phyloP scores from a whole-genome alignment of 2,797 vertebrate genomes.

The Sebastiscus tertius region DNA sequence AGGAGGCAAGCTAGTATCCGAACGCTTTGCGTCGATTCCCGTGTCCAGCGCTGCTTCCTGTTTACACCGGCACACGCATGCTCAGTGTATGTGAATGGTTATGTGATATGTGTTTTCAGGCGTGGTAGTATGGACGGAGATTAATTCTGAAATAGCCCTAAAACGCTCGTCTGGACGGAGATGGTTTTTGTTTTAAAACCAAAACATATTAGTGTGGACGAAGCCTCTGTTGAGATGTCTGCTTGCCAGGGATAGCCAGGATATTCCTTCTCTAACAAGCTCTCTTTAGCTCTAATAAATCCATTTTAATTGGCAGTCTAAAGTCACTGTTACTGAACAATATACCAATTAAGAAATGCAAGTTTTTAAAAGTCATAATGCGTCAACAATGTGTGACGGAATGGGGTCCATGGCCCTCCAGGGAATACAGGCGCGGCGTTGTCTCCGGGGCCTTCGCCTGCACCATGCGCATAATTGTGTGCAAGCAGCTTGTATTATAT shows the following conservation, averaged over 20 bases:
- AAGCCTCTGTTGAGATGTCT: neutral
- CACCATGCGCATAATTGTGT: neutral
- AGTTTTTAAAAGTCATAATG: neutral
- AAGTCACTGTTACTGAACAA: slow-evolving; percentile 4
- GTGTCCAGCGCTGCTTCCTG: too few relatives aligned
- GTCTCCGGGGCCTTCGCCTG: slow-evolving; percentile 14
- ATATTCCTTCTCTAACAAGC: neutral
- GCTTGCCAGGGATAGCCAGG: neutral
- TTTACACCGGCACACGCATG: too few relatives aligned
- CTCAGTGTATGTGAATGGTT: too few relatives aligned
- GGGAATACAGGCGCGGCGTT: slow-evolving; percentile 10
- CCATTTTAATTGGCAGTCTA: slow-evolving; percentile 24
- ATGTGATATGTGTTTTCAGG: too few relatives aligned
- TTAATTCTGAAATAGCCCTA: too few relatives aligned
- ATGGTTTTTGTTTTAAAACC: too few relatives aligned
- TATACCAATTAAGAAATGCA: slow-evolving; percentile 18
- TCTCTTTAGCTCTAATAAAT: slow-evolving; percentile 33
- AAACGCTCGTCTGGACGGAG: too few relatives aligned
- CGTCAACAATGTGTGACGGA: slow-evolving; percentile 19
- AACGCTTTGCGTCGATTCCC: too few relatives aligned
- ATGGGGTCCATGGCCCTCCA: slow-evolving; percentile 34
- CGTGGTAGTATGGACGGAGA: too few relatives aligned
- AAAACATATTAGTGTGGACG: too few relatives aligned
- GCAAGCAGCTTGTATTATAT: slow-evolving; percentile 18
- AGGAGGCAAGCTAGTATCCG: too few relatives aligned